phyloP scores from a whole-genome alignment of 2,113 vertebrate genomes.

The Siniperca knerii region DNA sequence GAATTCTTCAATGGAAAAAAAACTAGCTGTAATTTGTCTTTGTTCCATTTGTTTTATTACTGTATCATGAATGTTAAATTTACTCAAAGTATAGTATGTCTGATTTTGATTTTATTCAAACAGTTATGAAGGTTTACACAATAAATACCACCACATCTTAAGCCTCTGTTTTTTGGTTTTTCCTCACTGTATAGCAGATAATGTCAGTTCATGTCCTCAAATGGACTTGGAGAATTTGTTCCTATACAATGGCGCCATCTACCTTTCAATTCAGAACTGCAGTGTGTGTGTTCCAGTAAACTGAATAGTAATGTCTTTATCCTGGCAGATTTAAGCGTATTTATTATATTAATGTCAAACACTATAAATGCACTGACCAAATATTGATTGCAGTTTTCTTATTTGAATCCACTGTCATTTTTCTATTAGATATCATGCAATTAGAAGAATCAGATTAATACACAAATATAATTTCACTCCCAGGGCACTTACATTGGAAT shows the following conservation, averaged over 20 bases:
- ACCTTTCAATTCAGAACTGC: conserved; percentile 20
- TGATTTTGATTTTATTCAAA: conserved; percentile 41
- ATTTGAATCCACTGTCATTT: conserved; percentile 7
- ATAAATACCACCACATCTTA: conserved; percentile 53
- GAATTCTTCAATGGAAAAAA: neutral
- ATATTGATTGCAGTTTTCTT: conserved; percentile 4
- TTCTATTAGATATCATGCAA: conserved; percentile 10
- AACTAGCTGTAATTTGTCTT: conserved; percentile 6
- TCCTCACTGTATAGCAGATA: neutral
- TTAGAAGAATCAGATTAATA: conserved; percentile 33
- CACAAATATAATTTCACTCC: conserved; percentile 16
- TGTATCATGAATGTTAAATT: conserved; percentile 62
- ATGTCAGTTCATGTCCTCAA: neutral
- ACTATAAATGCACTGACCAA: neutral
- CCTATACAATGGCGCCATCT: conserved; percentile 40
- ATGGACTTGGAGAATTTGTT: neutral
- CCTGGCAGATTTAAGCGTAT: neutral
- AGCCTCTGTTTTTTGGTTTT: neutral
- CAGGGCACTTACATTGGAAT: conserved; percentile 5
- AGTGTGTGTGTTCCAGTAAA: neutral
- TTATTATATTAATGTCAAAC: neutral
- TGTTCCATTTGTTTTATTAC: conserved; percentile 8
- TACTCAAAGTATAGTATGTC: conserved; percentile 22
- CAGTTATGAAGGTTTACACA: conserved; percentile 62
- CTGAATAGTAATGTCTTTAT: neutral